phyloP scores from a whole-genome alignment of 1,140 invertebrate species.

The Cryptotermes secundus region DNA sequence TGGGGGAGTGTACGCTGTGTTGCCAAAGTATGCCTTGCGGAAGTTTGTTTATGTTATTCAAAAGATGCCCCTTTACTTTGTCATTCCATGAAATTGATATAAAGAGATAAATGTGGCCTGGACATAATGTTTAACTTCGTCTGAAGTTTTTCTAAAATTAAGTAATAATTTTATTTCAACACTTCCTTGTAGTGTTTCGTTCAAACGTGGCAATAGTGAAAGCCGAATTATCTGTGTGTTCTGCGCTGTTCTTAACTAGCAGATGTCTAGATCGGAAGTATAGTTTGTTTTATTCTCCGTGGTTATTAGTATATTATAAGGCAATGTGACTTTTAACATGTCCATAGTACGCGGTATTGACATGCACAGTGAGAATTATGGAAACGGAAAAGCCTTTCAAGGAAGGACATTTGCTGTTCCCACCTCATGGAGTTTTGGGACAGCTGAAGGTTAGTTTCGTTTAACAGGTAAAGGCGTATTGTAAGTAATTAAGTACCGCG shows the following conservation, averaged over 20 bases:
- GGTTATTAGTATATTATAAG: not conserved
- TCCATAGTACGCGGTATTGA: not conserved
- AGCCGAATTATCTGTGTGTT: not conserved
- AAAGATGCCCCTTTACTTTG: not conserved
- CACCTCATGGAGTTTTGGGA: conserved; percentile 61
- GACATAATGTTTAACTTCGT: not conserved
- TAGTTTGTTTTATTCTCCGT: not conserved
- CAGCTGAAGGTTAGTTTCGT: conserved; percentile 52
- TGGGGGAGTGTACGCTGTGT: not conserved
- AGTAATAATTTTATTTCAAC: not conserved
- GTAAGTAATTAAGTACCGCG: conserved; percentile 27
- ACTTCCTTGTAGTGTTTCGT: not conserved
- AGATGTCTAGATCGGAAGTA: not conserved
- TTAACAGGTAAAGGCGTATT: conserved; percentile 25
- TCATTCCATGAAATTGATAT: not conserved
- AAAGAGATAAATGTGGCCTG: not conserved
- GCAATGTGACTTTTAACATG: not conserved
- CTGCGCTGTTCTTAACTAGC: not conserved
- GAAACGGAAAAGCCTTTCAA: conserved; percentile 65
- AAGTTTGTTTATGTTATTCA: not conserved
- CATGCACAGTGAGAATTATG: conserved; percentile 48
- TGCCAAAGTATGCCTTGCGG: not conserved
- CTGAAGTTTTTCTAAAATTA: not conserved
- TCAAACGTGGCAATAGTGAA: conserved; percentile 2
- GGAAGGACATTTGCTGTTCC: conserved; percentile 66